Base-by-base conservation (phyloP, 2,888 invertebrate species). In the Eupithecia abbreviata region DNA sequence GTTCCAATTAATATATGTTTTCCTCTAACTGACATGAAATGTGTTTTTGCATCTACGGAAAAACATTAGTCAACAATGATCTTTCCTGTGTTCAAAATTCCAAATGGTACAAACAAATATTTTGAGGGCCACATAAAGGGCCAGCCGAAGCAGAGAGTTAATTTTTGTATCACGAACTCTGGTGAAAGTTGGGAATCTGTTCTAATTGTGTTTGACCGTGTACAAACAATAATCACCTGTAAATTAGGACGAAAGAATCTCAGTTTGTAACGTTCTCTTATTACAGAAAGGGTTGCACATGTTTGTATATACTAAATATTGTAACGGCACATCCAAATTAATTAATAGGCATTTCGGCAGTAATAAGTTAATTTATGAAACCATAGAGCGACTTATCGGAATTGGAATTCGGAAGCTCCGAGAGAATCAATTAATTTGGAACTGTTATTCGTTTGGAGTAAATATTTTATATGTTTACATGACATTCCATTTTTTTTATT, bases 131-230 rank as follows among this genome's bases (percentile, higher is more conserved):
- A 73, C 71, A 68, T 76, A 81, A 85, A 87, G 86, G 86, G 85
- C 86, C 82, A 85, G 45, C 67, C 83, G 82, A 80, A 82, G 81
- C 76, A 82, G 82, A 82, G 82, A 84, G 86, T 87, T 91, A 90
- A 91, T 92, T 91, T 87, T 89, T 87, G 84, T 82, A 85, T 82
- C 91, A 92, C 90, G 90, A 89, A 84, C 84, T 83, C 81, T 83
- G 91, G 93, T 91, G 93, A 94, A 94, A 94, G 93, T 92, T 89
- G 89, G 84, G 87, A 90, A 86, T 85, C 88, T 86, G 87, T 90
- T 90, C 88, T 86, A 85, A 90, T 90, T 69, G 89, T 92, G 91
- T 93, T 87, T 92, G 92, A 91, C 91, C 90, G 90, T 90, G 87
- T 88, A 89, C 88, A 88, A 91, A 90, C 90, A 92, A 91, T 92